Conservation (phyloP, 2,113 vertebrate species). For the Ophiodon elongatus region DNA sequence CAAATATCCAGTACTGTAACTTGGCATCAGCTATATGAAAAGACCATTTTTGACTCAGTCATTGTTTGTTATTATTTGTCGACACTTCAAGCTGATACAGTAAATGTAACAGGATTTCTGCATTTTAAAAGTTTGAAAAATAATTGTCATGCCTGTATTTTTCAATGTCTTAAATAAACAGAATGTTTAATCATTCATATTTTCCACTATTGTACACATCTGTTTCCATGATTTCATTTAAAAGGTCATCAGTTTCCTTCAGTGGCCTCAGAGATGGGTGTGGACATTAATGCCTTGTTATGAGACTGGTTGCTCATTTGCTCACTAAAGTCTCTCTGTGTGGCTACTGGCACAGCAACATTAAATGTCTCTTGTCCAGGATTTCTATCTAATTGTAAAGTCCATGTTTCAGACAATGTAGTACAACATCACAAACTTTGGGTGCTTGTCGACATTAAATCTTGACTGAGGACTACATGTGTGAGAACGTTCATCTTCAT, state of each 20-base stretch:
- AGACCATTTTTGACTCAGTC: not conserved
- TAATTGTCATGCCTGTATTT: not conserved
- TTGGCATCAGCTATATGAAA: not conserved
- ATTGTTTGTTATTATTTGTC: not conserved
- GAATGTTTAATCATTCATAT: not conserved
- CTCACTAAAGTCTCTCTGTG: not conserved
- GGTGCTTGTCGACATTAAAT: not conserved
- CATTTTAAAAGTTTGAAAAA: not conserved
- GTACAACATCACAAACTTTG: not conserved
- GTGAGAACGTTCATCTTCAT: not conserved
- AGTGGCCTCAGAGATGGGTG: not conserved
- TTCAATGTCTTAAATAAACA: not conserved
- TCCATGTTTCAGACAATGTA: too few species aligned
- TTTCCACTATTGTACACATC: constrained; percentile 1
- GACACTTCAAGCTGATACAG: not conserved
- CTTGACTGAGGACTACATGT: constrained; percentile 1
- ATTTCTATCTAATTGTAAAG: constrained; percentile 11
- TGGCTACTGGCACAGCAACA: constrained; percentile 18
- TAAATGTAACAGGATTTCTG: not conserved
- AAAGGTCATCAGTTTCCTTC: not conserved
- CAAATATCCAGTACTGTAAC: not conserved
- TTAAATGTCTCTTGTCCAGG: not conserved
- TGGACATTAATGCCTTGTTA: constrained; percentile 8
- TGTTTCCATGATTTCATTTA: constrained; percentile 3
- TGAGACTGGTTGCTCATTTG: constrained; percentile 1